Conservation (phyloP, 2,888 invertebrate species). For the Noctua fimbriata region DNA sequence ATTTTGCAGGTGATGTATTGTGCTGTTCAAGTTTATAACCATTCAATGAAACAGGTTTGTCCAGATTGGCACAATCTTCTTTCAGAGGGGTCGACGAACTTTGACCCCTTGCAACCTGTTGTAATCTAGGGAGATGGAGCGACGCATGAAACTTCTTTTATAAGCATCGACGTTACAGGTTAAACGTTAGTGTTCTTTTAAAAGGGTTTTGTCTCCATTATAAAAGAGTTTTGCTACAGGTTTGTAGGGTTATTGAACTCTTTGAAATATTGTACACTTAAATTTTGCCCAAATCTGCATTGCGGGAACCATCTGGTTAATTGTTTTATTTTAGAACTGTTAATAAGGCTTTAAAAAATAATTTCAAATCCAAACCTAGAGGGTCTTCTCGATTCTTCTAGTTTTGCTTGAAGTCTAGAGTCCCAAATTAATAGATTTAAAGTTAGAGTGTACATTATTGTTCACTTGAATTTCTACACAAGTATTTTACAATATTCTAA, state of each 20-base stretch:
- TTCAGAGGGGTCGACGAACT: slow-evolving; percentile 34
- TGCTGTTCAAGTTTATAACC: slow-evolving; percentile 16
- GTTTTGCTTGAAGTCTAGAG: neutral
- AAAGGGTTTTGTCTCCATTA: neutral
- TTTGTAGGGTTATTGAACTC: neutral
- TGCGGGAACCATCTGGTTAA: neutral
- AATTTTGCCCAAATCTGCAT: neutral
- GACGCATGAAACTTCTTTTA: slow-evolving; percentile 39
- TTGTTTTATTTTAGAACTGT: neutral
- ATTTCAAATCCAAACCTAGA: neutral
- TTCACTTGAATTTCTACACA: neutral
- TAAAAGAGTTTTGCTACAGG: neutral
- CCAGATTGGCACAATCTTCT: slow-evolving; percentile 35
- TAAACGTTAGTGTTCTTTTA: slow-evolving; percentile 6
- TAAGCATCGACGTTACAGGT: slow-evolving; percentile 15
- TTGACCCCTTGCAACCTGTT: slow-evolving; percentile 48
- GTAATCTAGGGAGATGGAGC: slow-evolving; percentile 39
- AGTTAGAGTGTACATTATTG: neutral
- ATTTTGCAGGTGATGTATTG: slow-evolving; percentile 25
- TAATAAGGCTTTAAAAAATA: neutral
- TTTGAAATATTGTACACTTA: neutral
- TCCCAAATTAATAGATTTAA: neutral
- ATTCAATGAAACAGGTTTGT: slow-evolving; percentile 44
- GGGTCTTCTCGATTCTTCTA: neutral
- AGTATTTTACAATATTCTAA: neutral